Evolutionary conservation across 2,888 invertebrate genomes (phyloP).

Genomic region (Micropterix aruncella): DNA sequence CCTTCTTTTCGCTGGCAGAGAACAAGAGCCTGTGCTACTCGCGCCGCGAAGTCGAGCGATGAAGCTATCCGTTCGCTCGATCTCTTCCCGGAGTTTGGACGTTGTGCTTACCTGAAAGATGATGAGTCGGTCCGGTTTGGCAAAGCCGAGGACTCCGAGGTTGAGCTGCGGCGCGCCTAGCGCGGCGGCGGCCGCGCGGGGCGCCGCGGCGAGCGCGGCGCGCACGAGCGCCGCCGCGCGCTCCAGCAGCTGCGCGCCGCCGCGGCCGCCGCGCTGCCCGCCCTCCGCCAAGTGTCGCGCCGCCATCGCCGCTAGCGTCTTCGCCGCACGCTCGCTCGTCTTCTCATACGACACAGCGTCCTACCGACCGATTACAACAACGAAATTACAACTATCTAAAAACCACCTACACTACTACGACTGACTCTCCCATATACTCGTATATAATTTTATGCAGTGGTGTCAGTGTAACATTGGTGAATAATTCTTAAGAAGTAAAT

Average conservation of each 20-base stretch:
- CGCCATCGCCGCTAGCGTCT: conserved; percentile 32
- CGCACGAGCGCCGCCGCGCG: conserved; percentile 24
- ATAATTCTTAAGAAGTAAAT: no score
- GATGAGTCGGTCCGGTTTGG: conserved; percentile 25
- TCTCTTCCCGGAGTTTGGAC: no score
- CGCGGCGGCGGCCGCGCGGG: conserved; percentile 26
- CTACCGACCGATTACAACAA: no score
- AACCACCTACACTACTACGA: no score
- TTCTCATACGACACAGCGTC: conserved; percentile 31
- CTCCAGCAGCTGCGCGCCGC: conserved; percentile 18
- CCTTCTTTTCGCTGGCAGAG: no score
- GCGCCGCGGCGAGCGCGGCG: conserved; percentile 26
- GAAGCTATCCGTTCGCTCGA: no score
- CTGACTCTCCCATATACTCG: no score
- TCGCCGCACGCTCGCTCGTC: conserved; percentile 28
- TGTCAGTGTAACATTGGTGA: no score
- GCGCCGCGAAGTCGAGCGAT: no score
- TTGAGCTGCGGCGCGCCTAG: conserved; percentile 36
- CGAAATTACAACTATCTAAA: no score
- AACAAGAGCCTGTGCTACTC: no score
- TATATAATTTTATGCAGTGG: no score
- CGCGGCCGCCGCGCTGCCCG: conserved; percentile 27
- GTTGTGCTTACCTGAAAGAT: conserved; percentile 27
- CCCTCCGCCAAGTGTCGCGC: conserved; percentile 27
- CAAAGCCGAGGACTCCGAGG: conserved; percentile 27